Evolutionary conservation across 1,140 invertebrate species (phyloP), one percentile per base, ranked within the genome.

Genomic region (Acyrthosiphon pisum): DNA sequence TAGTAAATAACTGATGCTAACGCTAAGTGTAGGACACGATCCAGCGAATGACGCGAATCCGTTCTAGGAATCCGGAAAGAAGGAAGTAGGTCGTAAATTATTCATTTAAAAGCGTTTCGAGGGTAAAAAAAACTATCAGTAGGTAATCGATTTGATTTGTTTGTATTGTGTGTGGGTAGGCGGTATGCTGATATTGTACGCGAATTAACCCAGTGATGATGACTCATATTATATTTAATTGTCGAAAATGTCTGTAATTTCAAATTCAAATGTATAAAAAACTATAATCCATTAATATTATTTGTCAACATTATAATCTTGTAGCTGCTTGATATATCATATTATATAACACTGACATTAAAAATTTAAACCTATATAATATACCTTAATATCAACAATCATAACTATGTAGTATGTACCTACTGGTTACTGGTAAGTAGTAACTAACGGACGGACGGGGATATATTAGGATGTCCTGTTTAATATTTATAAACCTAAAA

Each of bases 11-110:
- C 84, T 48, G 86, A 87, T n/a, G 20, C n/a, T 48, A 20, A 35
- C 41, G 50, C 50, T 18, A 18, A 46, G 30, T 20, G 60, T 44
- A 9, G 6, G 60, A 81, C 48, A 68, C 60, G 60, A n/a, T 35
- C n/a, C n/a, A 26, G 30, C 20, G 68, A 23, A 35, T 91, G 68
- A 91, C 68, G 90, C 26, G 46, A 11, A 9, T 22, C 14, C 44
- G 60, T 91, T 91, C 68, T 91, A 22, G 44, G 68, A 81, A 91
- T 91, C 41, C 68, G 68, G 90, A 91, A 91, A 44, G 90, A 91
- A 50, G 68, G 68, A 81, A 91, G 68, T 30, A 81, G 37, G 68
- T 81, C 20, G 87, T 46, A 76, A n/a, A 76, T 35, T 76, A n/a
- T 76, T 76, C 30, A n/a, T 76, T 76, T n/a, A n/a, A 76, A 76